Conservation (phyloP, 1,140 invertebrate genomes). For the Telenomus remus region DNA sequence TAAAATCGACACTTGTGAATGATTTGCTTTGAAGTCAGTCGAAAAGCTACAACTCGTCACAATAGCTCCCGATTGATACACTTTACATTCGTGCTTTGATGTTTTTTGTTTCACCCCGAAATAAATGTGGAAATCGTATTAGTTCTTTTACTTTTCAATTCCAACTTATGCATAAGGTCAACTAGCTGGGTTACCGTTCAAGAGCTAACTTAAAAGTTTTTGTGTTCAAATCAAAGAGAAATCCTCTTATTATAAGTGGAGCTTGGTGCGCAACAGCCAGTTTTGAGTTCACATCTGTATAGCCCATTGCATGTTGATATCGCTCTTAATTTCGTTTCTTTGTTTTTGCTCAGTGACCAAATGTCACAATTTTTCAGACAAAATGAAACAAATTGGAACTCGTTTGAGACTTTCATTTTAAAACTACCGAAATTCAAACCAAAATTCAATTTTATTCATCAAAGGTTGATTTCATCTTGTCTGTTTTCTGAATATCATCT, state of each 20-base stretch:
- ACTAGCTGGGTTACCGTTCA: conserved; percentile 8
- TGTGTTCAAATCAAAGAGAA: conserved; percentile 33
- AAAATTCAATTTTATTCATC: background rate
- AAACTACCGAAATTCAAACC: background rate
- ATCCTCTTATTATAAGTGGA: conserved; percentile 38
- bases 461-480: too few species aligned
- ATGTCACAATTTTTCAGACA: conserved; percentile 22
- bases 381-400: background rate
- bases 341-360: conserved; percentile 45
- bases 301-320: conserved; percentile 41
- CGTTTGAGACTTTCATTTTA: background rate
- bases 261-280: conserved; percentile 8
- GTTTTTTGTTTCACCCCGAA: too few species aligned
- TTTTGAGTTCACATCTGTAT: conserved; percentile 38
- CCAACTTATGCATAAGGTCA: background rate
- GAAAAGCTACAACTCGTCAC: too few species aligned
- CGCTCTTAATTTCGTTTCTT: conserved; percentile 38
- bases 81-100: too few species aligned
- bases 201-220: conserved; percentile 32
- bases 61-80: too few species aligned
- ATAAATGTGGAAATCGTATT: too few species aligned
- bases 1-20: too few species aligned
- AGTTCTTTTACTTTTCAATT: too few species aligned
- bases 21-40: too few species aligned
- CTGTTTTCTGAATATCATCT: background rate